A percentile compares a stretch with the other conserved stretches of the same genome.
phyloP scores from a whole-genome alignment of 1,140 invertebrate genomes.

The Leptinotarsa lineolata region DNA sequence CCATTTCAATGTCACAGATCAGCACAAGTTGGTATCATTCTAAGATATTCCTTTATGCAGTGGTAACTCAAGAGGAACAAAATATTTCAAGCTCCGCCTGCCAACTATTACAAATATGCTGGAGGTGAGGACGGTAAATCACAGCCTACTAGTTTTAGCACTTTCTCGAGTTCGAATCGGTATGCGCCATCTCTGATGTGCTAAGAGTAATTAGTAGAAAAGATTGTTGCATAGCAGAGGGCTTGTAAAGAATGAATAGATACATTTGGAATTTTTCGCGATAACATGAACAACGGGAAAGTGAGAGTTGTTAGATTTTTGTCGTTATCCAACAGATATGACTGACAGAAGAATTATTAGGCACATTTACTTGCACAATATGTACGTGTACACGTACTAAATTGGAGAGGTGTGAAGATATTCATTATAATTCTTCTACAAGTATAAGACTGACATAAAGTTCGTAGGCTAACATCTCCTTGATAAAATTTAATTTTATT shows the following conservation, averaged over 20 bases:
- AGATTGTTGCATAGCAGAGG: constrained; percentile 5
- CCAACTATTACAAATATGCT: constrained; percentile 38
- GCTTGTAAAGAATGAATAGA: not conserved
- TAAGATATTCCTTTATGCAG: too few relatives aligned
- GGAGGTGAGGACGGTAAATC: constrained; percentile 30
- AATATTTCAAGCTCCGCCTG: not conserved
- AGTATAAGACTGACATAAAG: too few relatives aligned
- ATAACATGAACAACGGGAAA: not conserved
- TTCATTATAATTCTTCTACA: too few relatives aligned
- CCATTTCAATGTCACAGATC: too few relatives aligned
- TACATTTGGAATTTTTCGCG: not conserved
- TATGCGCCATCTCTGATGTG: constrained; percentile 25
- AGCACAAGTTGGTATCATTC: too few relatives aligned
- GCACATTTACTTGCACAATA: not conserved
- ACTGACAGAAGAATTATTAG: not conserved
- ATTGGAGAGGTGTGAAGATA: too few relatives aligned
- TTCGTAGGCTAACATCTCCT: too few relatives aligned
- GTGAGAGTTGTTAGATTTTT: constrained; percentile 1
- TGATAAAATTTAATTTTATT: too few relatives aligned
- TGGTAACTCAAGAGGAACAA: not conserved
- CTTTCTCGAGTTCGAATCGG: constrained; percentile 34
- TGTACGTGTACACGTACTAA: not conserved
- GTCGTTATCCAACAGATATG: not conserved
- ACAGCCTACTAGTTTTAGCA: constrained; percentile 42
- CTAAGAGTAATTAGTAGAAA: constrained; percentile 4